These are phyloP conservation scores for Tiliacea citrago DNA, from an alignment of 2,888 invertebrate genomes.

Conservation along the genomic window DNA sequence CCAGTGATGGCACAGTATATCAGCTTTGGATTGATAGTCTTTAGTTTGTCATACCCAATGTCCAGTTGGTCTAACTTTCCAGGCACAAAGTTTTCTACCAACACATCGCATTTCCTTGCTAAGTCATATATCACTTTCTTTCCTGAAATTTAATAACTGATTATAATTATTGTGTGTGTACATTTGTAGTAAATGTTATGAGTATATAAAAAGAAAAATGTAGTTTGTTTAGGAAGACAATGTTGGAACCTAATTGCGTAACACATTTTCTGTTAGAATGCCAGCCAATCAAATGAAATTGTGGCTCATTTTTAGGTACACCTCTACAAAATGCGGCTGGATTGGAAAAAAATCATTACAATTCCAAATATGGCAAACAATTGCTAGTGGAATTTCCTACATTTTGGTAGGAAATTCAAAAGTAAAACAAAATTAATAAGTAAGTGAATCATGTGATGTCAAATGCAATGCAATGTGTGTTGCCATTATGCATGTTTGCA, in stretches of 20 bases:
- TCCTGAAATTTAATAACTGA: conserved; percentile 75
- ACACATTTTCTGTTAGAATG: no score
- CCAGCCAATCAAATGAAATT: no score
- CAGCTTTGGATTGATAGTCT: conserved; percentile 93
- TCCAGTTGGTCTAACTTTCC: conserved; percentile 95
- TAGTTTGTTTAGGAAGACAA: background rate
- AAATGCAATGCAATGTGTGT: no score
- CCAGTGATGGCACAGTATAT: conserved; percentile 99
- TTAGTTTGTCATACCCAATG: conserved; percentile 95
- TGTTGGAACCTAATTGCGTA: no score
- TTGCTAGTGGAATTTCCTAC: no score
- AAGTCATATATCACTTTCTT: conserved; percentile 92
- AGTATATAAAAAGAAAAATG: background rate
- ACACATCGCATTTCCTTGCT: conserved; percentile 94
- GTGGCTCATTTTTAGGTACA: no score
- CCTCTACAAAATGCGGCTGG: no score
- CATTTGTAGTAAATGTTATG: background rate
- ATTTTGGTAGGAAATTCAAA: no score
- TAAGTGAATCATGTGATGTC: background rate
- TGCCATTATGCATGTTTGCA: background rate
- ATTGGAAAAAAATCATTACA: no score
- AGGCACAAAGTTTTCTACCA: conserved; percentile 98
- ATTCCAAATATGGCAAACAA: no score
- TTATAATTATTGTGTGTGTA: background rate
- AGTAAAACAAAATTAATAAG: background rate